Evolutionary conservation across 2,797 vertebrate genomes (phyloP).

Genomic region (Enteromius paludinosus): DNA sequence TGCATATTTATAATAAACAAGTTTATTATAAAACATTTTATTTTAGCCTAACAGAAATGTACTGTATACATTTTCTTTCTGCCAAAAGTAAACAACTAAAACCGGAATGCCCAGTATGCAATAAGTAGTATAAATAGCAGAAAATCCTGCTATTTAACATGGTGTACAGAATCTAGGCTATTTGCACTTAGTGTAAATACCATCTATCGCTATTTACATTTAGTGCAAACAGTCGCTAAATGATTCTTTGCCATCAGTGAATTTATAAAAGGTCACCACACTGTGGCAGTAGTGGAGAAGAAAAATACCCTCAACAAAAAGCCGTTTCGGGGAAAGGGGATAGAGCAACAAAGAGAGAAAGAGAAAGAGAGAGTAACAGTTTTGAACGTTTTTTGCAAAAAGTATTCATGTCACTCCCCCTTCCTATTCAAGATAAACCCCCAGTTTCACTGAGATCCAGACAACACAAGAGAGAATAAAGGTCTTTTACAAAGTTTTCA

Average conservation of each 20-base stretch:
- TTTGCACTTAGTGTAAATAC: too few species aligned
- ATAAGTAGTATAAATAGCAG: too few species aligned
- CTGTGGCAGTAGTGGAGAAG: constrained; percentile 32
- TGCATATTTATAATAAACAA: not conserved
- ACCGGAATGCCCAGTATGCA: too few species aligned
- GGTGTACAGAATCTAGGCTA: too few species aligned
- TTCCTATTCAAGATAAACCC: constrained; percentile 4
- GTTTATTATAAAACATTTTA: too few species aligned
- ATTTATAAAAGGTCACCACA: constrained; percentile 20
- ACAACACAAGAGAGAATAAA: not conserved
- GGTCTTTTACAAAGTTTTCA: not conserved
- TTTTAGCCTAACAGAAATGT: too few species aligned
- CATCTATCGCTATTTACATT: too few species aligned
- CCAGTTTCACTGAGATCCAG: constrained; percentile 1
- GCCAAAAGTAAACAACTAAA: not conserved
- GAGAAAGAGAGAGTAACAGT: not conserved
- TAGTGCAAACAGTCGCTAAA: not conserved
- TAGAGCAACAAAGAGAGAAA: not conserved
- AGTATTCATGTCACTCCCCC: constrained; percentile 15
- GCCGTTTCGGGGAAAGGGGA: not conserved
- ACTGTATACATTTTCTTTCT: not conserved
- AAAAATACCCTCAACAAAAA: not conserved
- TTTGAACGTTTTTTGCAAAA: constrained; percentile 8
- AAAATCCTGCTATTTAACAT: too few species aligned
- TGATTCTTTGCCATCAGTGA: not conserved